phyloP scores from a whole-genome alignment of 2,113 vertebrate species.

The Carettochelys insculpta region DNA sequence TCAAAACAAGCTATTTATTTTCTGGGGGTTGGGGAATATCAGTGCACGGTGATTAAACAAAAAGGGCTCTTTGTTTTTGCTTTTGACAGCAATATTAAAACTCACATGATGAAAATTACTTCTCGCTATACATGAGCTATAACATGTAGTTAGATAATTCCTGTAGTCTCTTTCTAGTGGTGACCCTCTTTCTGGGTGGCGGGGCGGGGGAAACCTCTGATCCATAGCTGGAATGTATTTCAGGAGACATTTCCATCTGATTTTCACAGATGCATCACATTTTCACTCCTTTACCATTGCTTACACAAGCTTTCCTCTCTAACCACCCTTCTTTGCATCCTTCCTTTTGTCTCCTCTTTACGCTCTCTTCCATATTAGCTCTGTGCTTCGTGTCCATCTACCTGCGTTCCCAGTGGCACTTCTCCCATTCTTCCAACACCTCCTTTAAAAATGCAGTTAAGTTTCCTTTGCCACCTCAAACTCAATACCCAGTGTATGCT shows the following conservation, averaged over 20 bases:
- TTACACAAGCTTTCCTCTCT: not conserved
- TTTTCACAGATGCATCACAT: not conserved
- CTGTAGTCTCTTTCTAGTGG: not conserved
- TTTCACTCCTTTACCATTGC: not conserved
- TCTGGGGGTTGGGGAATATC: not conserved
- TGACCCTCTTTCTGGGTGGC: not conserved
- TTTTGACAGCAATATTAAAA: not conserved
- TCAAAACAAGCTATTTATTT: slow-evolving; percentile 29
- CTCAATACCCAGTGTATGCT: fast-evolving
- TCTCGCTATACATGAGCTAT: not conserved
- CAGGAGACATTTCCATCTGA: not conserved
- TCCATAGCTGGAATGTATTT: not conserved
- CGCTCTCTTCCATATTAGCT: too few relatives aligned
- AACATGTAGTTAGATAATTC: too few relatives aligned
- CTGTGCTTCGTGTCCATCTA: not conserved
- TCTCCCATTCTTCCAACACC: not conserved
- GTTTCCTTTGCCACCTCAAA: not conserved
- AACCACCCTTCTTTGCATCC: not conserved
- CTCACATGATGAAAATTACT: not conserved
- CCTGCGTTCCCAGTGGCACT: fast-evolving
- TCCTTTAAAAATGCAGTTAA: not conserved
- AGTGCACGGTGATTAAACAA: not conserved
- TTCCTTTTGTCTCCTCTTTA: not conserved
- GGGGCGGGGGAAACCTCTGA: too few relatives aligned
- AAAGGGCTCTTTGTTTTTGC: not conserved